Evolutionary conservation across 1,140 invertebrate species (phyloP).

Genomic region (Drosophila auraria): DNA sequence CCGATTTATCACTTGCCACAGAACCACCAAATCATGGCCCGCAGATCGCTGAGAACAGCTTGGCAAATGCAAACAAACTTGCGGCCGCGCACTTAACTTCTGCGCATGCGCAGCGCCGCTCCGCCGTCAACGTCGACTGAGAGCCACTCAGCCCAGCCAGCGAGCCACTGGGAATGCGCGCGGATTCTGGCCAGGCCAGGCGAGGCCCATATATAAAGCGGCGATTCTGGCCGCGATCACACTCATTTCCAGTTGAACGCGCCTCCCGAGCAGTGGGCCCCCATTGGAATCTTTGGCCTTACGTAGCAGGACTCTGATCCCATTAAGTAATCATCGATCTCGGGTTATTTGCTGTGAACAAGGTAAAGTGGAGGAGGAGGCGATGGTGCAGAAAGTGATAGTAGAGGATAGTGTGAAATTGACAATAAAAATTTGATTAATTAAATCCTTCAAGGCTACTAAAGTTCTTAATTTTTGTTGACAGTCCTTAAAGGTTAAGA

Average conservation of each 20-base stretch:
- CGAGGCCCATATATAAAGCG: constrained; percentile 69
- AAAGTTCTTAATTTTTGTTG: too few species aligned
- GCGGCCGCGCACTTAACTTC: constrained; percentile 39
- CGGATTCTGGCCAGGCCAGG: constrained; percentile 50
- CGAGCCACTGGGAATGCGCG: constrained; percentile 58
- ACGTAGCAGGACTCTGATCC: constrained; percentile 19
- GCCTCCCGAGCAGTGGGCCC: constrained; percentile 25
- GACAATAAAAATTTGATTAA: neutral
- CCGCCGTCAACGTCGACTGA: constrained; percentile 40
- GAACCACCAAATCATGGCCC: constrained; percentile 53
- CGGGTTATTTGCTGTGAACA: neutral
- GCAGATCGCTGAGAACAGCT: constrained; percentile 44
- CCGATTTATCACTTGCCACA: constrained; percentile 68
- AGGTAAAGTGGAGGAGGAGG: constrained; percentile 8
- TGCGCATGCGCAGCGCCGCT: constrained; percentile 47
- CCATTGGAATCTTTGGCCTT: constrained; percentile 8
- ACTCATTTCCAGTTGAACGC: constrained; percentile 65
- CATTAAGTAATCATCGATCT: constrained; percentile 7
- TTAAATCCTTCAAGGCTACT: neutral
- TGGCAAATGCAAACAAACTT: constrained; percentile 62
- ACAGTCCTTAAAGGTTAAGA: too few species aligned
- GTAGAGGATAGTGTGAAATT: neutral
- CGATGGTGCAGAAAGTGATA: neutral
- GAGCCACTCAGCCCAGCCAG: constrained; percentile 8
- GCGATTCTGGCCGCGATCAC: constrained; percentile 60